A percentile compares a stretch with the other conserved stretches of the same genome.
phyloP scores from a whole-genome alignment of 2,797 vertebrate species.

The Moxostoma hubbsi region DNA sequence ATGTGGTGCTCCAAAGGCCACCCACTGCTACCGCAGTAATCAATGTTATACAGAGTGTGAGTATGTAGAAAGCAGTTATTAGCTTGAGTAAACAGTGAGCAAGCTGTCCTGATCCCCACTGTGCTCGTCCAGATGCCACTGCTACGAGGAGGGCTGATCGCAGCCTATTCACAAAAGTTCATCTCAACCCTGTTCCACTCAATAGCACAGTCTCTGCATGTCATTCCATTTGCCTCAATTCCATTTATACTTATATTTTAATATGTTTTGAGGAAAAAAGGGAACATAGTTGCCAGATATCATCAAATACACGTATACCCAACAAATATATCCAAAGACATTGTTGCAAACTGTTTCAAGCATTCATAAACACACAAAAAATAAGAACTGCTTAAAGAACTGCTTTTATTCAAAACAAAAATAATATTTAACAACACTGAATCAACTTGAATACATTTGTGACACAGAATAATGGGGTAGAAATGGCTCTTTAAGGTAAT shows the following conservation, averaged over 20 bases:
- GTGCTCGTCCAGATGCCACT: constrained; percentile 55
- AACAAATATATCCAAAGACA: too few species aligned
- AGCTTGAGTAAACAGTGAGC: constrained; percentile 68
- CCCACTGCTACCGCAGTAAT: constrained; percentile 68
- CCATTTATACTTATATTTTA: neutral
- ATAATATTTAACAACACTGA: too few species aligned
- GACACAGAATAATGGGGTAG: too few species aligned
- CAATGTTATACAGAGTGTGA: constrained; percentile 62
- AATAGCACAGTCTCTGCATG: neutral
- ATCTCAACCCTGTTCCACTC: constrained; percentile 46
- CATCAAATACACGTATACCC: too few species aligned
- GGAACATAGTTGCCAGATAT: too few species aligned
- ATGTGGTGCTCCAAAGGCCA: constrained; percentile 57
- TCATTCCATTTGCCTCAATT: constrained; percentile 15
- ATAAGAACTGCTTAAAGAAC: too few species aligned
- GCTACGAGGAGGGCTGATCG: constrained; percentile 44
- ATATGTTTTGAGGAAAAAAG: too few species aligned
- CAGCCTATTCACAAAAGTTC: constrained; percentile 35
- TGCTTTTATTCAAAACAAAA: too few species aligned
- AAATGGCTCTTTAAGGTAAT: too few species aligned
- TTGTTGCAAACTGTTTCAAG: too few species aligned
- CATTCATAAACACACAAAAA: too few species aligned
- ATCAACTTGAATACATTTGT: too few species aligned
- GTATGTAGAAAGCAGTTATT: constrained; percentile 66
- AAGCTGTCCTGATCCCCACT: constrained; percentile 59